Percentiles rank a stretch among this genome's conserved stretches.
Conservation (phyloP, 2,888 invertebrate genomes). For the Erebia palarica region DNA sequence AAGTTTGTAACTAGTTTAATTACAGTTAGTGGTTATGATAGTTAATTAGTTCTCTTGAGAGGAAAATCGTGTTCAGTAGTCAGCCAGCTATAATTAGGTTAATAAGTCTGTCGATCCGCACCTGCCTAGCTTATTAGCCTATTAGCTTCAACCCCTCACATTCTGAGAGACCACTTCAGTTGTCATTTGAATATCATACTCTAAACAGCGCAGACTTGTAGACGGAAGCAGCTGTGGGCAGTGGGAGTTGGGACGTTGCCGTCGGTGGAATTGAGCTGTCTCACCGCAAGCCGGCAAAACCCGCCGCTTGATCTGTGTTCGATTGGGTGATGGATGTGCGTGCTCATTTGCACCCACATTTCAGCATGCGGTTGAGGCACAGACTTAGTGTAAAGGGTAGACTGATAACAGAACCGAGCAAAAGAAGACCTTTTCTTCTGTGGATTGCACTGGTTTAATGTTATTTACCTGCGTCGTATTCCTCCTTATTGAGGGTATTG, state of each 20-base stretch:
- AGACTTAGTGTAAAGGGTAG: neutral
- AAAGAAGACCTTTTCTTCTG: neutral
- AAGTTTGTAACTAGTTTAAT: too few relatives aligned
- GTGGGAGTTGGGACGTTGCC: slow-evolving; percentile 29
- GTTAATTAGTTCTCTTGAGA: too few relatives aligned
- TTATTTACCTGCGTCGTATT: neutral
- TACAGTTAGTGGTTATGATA: too few relatives aligned
- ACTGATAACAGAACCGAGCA: neutral
- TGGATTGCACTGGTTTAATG: neutral
- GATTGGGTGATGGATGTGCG: slow-evolving; percentile 54
- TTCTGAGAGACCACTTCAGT: too few relatives aligned
- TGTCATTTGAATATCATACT: neutral
- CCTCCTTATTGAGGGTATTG: too few relatives aligned
- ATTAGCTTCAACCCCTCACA: too few relatives aligned
- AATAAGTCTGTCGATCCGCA: too few relatives aligned
- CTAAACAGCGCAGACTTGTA: slow-evolving; percentile 12
- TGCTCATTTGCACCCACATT: slow-evolving; percentile 48
- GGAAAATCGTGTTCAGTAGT: too few relatives aligned
- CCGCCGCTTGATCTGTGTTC: slow-evolving; percentile 43
- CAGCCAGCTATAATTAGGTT: too few relatives aligned
- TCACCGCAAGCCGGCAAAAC: slow-evolving; percentile 43
- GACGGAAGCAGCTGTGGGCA: slow-evolving; percentile 34
- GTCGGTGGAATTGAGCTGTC: slow-evolving; percentile 46
- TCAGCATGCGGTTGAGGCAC: slow-evolving; percentile 1
- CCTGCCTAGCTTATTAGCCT: too few relatives aligned